Percentiles rank a stretch among this genome's conserved stretches.
Conservation (phyloP, 2,888 invertebrate genomes). For the Acanthosoma haemorrhoidale region DNA sequence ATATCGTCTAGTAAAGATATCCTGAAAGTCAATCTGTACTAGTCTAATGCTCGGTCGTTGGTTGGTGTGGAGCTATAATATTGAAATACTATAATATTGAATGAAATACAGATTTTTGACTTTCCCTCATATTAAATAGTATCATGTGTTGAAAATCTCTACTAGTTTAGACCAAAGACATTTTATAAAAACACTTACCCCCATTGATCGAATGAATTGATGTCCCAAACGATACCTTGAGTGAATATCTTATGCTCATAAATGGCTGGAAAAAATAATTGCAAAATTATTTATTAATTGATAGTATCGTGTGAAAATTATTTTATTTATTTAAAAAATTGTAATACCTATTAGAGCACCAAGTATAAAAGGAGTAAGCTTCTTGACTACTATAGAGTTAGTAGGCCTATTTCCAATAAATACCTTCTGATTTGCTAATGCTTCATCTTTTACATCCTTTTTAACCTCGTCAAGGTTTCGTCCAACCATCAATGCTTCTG, state of each 20-base stretch:
- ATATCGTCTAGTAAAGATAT: no score
- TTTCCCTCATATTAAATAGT: no score
- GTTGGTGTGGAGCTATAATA: no score
- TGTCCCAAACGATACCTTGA: slow-evolving; percentile 98
- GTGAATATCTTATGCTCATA: slow-evolving; percentile 99
- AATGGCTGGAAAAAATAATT: slow-evolving; percentile 57
- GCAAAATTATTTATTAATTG: background rate
- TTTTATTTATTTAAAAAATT: background rate
- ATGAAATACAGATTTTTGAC: no score
- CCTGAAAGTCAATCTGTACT: no score
- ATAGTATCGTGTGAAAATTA: background rate
- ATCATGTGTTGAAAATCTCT: no score
- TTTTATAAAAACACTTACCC: slow-evolving; percentile 60
- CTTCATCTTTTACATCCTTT: slow-evolving; percentile 61
- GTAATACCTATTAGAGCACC: slow-evolving; percentile 81
- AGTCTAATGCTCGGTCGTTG: no score
- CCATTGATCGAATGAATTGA: slow-evolving; percentile 99
- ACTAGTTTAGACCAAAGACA: no score
- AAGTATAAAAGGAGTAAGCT: slow-evolving; percentile 85
- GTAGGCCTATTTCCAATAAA: slow-evolving; percentile 96
- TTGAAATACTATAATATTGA: no score
- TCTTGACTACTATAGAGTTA: slow-evolving; percentile 89
- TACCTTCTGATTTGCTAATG: slow-evolving; percentile 90
- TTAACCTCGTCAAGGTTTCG: slow-evolving; percentile 63
- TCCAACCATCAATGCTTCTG: slow-evolving; percentile 93